These are phyloP conservation scores for Cynopterus sphinx DNA, from an alignment of 2,797 vertebrate species.

Conservation along the genomic window DNA sequence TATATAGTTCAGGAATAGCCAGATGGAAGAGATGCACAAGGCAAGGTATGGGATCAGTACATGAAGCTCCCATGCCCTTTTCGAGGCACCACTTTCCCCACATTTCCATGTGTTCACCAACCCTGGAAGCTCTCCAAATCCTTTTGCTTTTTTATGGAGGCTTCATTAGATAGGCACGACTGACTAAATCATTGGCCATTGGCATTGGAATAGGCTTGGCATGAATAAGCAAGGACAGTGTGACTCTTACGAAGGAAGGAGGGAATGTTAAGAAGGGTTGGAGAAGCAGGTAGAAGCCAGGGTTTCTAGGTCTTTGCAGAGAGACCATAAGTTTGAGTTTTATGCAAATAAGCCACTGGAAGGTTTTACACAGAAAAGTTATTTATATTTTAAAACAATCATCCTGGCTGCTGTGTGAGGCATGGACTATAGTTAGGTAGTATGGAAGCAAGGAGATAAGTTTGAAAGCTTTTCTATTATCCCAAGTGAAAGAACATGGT, in stretches of 20 bases:
- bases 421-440: background rate
- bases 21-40: background rate
- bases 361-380: background rate
- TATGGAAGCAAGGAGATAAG: background rate
- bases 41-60: background rate
- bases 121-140: background rate
- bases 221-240: background rate
- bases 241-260: background rate
- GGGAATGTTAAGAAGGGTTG: background rate
- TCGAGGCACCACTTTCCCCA: background rate
- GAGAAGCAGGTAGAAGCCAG: background rate
- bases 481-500: background rate
- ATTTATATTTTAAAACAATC: background rate
- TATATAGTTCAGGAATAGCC: background rate
- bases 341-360: background rate
- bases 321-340: background rate
- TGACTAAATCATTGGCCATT: background rate
- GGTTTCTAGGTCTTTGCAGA: background rate
- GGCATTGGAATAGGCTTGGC: background rate
- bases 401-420: background rate
- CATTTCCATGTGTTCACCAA: background rate
- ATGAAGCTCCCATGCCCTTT: background rate
- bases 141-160: background rate
- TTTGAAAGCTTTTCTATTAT: background rate
- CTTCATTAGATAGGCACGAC: background rate